Evolutionary conservation across 1,140 invertebrate genomes (phyloP), one percentile per base, ranked within the genome.

Genomic region (Psix sp.): DNA sequence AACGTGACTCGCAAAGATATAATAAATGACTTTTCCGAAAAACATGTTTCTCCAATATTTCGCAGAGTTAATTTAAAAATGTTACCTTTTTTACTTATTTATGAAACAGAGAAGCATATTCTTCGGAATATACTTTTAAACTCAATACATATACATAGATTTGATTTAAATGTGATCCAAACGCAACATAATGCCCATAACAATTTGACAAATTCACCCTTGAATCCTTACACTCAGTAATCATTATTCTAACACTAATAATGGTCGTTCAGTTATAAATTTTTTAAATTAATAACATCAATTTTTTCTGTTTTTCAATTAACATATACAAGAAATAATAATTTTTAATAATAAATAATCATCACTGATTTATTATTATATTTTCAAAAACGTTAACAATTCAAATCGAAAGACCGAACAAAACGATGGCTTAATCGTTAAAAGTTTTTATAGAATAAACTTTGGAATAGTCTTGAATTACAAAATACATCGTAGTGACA

Each of bases 111-210:
- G 29, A 56, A 66, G 38, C 45, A 43, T 43, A 48, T 57, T 46
- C 38, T 52, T 60, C 36, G 38, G 10, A 26, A 35, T 57, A n/a
- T 13, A 68, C 45, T 31, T 10, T 16, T 43, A 33, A 38, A 18
- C 48, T 35, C 36, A 48, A 51, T 63, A 52, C 35, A 45, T 31
- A 42, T 24, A 18, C 33, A 16, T n/a, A 24, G 18, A 31, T 59
- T 40, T 31, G 38, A 29, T 40, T 63, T 66, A 73, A 60, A 73
- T 60, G 60, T 29, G 45, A 59, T 52, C 42, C 52, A 67, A 74
- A 62, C 62, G 38, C 63, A 67, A 42, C 71, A 24, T 74, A 74
- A 74, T 67, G 71, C 62, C 70, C 56, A 56, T 67, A 35, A 66
- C 68, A 65, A 72, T 65, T 65, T 72, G 46, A 57, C 59, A 72